Base-by-base conservation (phyloP, 2,797 vertebrate genomes). In the Chrysocyon brachyurus region DNA sequence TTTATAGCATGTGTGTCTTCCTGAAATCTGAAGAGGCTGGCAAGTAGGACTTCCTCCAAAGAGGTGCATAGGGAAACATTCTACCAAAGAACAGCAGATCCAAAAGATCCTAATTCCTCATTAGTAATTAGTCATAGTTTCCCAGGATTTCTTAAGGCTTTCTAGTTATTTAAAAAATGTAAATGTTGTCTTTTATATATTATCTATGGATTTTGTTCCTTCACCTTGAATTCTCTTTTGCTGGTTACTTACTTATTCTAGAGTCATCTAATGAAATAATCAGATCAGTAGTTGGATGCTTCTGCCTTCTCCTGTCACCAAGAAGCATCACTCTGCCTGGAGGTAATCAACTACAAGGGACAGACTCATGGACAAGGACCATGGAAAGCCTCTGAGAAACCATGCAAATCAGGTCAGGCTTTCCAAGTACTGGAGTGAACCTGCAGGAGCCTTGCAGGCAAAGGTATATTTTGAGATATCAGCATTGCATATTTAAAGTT, bases 251-350 rank as follows among this genome's bases (percentile, higher is more conserved):
- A 91, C 68, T 82, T 91, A 68, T 95, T 87, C 96, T 88, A 78
- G 86, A 94, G 84, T 70, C 52, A 85, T 68, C 81, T 90, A 91
- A 97, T 93, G 49, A 52, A 95, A 79, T 73, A 70, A 81, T 88
- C 87, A 64, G 6, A 52, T 94, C 72, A 46, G 22, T 54, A 40
- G 64, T 24, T 84, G 79, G 26, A 70, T 52, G 40, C 10, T 52
- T 17, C 4, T 36, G 52, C 46, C 85, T 15, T 56, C 40, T 77
- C 16, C 75, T 49, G 36, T 87, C 40, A 2, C 61, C 54, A 36
- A 73, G 77, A 90, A 92, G 70, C 79, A 73, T 59, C 66, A 61
- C 57, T 70, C 49, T 78, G 61, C 83, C 89, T 93, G 70, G 17
- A 96, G 64, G 64, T 10, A 59, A n/a, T 70, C 66, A 33, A n/a